Conservation (phyloP, 2,888 invertebrate genomes). For the Liodrosophila aerea region DNA sequence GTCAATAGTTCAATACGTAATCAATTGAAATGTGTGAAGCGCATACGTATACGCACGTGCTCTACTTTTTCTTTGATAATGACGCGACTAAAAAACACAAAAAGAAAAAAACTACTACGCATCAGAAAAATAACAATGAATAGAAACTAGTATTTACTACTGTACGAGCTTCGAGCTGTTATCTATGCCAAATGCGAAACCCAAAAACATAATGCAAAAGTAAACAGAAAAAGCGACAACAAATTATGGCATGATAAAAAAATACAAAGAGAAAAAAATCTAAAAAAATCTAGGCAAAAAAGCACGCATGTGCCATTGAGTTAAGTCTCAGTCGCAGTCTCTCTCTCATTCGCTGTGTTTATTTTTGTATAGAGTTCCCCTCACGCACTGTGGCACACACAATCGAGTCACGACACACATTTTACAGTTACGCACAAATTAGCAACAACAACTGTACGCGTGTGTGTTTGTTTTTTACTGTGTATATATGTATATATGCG, state of each 20-base stretch:
- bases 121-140: constrained; percentile 42
- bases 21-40: constrained; percentile 13
- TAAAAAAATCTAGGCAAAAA: constrained; percentile 21
- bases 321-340: constrained; percentile 11
- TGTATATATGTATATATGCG: constrained; percentile 30
- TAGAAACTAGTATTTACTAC: constrained; percentile 44
- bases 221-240: constrained; percentile 37
- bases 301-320: constrained; percentile 58
- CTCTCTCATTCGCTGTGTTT: neutral
- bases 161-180: constrained; percentile 24
- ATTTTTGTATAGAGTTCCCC: no score
- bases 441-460: constrained; percentile 22
- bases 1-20: constrained; percentile 5
- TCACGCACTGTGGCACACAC: no score
- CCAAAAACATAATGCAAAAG: constrained; percentile 30
- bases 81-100: neutral
- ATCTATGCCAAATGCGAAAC: constrained; percentile 41
- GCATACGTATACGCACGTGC: constrained; percentile 51
- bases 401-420: constrained; percentile 63
- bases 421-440: constrained; percentile 71
- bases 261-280: constrained; percentile 19
- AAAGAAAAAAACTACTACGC: constrained; percentile 29
- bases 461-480: constrained; percentile 26
- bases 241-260: constrained; percentile 39
- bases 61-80: constrained; percentile 21